Percentiles rank a stretch among this genome's conserved stretches.
phyloP scores from a whole-genome alignment of 2,113 vertebrate genomes.

The Climacteris rufus region DNA sequence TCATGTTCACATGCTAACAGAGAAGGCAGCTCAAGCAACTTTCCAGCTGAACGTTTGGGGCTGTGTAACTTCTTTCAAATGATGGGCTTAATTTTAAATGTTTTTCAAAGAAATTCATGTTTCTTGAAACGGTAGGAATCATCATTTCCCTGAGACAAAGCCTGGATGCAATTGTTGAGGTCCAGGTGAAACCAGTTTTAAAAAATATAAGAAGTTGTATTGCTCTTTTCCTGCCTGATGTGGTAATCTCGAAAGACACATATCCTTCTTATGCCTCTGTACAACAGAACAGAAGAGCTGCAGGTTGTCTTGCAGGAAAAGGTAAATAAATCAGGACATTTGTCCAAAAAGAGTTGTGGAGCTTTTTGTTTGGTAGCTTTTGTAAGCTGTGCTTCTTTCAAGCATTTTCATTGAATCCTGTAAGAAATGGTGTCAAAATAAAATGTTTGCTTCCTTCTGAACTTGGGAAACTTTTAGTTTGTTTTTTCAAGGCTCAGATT shows the following conservation, averaged over 20 bases:
- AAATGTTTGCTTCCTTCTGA: not conserved
- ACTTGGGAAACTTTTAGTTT: not conserved
- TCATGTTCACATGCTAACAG: not conserved
- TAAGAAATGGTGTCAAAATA: not conserved
- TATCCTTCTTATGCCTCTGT: not conserved
- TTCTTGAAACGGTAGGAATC: not conserved
- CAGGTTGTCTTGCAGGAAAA: not conserved
- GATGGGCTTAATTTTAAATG: fast-evolving
- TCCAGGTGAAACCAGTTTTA: not conserved
- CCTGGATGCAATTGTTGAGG: not conserved
- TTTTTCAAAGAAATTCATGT: not conserved
- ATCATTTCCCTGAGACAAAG: not conserved
- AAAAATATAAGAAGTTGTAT: not conserved
- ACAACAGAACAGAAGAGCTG: not conserved
- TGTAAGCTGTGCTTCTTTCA: not conserved
- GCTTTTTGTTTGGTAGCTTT: not conserved
- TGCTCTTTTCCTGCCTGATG: not conserved
- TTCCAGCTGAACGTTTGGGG: not conserved
- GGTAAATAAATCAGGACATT: not conserved
- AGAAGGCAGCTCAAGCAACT: not conserved
- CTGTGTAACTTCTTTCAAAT: not conserved
- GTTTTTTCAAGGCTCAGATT: not conserved
- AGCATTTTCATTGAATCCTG: not conserved
- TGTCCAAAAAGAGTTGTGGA: not conserved
- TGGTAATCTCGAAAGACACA: not conserved